phyloP scores from a whole-genome alignment of 1,140 invertebrate species.

The Drosophila parvula region DNA sequence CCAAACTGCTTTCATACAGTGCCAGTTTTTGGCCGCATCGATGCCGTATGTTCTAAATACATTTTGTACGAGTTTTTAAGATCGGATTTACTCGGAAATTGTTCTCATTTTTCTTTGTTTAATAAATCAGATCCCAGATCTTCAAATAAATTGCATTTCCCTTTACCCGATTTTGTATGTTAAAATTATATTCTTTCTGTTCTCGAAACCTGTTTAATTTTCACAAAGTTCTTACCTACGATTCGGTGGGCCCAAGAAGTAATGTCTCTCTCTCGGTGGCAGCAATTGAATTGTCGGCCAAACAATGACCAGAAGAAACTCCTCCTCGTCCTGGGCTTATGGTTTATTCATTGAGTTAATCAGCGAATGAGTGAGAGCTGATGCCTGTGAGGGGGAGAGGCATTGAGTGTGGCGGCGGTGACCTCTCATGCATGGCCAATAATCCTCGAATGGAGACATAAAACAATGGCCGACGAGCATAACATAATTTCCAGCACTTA shows the following conservation, averaged over 20 bases:
- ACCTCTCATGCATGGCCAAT: conserved; percentile 46
- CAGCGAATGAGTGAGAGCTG: conserved; percentile 4
- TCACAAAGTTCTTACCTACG: too few species aligned
- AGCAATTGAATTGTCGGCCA: conserved; percentile 16
- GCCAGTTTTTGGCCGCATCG: not conserved
- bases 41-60: not conserved
- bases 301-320: not conserved
- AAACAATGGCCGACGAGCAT: conserved; percentile 58
- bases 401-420: not conserved
- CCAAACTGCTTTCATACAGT: conserved; percentile 6
- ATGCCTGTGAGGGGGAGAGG: not conserved
- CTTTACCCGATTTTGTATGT: too few species aligned
- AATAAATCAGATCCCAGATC: too few species aligned
- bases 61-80: not conserved
- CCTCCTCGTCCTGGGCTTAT: not conserved
- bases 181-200: too few species aligned
- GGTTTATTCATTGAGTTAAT: conserved; percentile 44
- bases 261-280: not conserved
- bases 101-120: too few species aligned
- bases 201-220: not conserved
- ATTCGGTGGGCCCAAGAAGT: not conserved
- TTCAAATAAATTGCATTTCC: too few species aligned
- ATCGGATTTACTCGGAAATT: not conserved
- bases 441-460: conserved; percentile 61
- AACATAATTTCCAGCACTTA: conserved; percentile 69